A percentile compares a stretch with the other conserved stretches of the same genome.
These are phyloP conservation scores for Ostrea denselamellosa DNA, from an alignment of 1,140 invertebrate genomes.

Conservation along the genomic window DNA sequence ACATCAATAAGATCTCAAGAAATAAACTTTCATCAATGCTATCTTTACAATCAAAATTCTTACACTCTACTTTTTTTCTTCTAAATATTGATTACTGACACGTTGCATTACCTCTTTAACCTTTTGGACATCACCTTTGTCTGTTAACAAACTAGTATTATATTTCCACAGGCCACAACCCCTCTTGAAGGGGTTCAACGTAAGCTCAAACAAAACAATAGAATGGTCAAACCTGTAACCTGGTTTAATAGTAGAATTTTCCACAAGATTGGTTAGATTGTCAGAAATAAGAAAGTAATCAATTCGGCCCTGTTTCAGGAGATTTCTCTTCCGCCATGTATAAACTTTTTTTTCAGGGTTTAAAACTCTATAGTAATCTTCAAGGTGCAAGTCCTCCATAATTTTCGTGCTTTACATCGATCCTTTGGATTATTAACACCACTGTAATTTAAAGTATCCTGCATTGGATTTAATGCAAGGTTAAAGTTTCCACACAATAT, in stretches of 20 bases:
- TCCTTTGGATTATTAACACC: constrained; percentile 46
- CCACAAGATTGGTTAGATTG: background rate
- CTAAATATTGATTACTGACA: background rate
- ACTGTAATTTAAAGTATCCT: constrained; percentile 45
- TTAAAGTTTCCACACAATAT: constrained; percentile 44
- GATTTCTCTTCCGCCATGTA: constrained; percentile 40
- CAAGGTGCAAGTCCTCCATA: constrained; percentile 22
- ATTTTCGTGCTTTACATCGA: constrained; percentile 41
- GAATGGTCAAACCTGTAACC: constrained; percentile 32
- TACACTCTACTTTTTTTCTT: background rate
- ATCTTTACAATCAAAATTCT: background rate
- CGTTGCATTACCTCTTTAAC: background rate
- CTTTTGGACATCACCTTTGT: no score
- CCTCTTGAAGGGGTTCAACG: background rate
- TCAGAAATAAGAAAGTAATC: constrained; percentile 40
- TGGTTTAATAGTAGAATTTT: background rate
- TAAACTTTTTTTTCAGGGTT: constrained; percentile 27
- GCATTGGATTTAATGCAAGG: constrained; percentile 14
- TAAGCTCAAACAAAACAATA: constrained; percentile 22
- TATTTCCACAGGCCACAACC: background rate
- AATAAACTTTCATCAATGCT: no score
- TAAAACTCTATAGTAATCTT: constrained; percentile 49
- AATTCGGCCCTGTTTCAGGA: background rate
- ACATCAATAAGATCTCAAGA: background rate
- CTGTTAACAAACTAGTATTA: constrained; percentile 7